Evolutionary conservation across 2,113 vertebrate genomes (phyloP), one percentile per base, ranked within the genome.

Genomic region (Nothoprocta perdicaria): DNA sequence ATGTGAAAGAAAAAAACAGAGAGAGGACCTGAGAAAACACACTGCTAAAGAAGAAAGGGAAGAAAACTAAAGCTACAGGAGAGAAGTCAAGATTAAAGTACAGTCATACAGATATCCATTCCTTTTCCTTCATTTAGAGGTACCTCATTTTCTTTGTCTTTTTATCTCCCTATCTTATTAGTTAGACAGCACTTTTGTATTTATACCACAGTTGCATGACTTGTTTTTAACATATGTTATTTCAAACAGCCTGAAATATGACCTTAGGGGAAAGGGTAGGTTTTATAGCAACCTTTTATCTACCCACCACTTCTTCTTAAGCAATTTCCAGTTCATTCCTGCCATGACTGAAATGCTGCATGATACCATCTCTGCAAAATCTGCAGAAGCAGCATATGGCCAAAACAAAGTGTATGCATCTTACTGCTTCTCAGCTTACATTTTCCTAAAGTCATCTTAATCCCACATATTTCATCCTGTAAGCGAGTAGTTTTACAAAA

Each of bases 401-500:
- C 84, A 86, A 90, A 81, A 93, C 75, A 40, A 40, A 52, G 63
- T 65, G 27, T 40, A 8, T 52, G 55, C 65, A 63, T 75, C 74
- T 90, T 29, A 62, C 19, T 93, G 67, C 79, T 86, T 79, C 77
- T 73, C 62, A 57, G 60, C 63, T 55, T 68, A 76, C 46, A 52
- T 83, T 82, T 91, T 67, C 67, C 66, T 77, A 63, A 87, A 94
- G 91, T 66, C 65, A 88, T 76, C 57, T 96, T 80, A 93, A 96
- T 91, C 57, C 72, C 71, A 92, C 27, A 43, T 80, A 82, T 68
- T 84, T 74, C 92, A 33, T 80, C 89, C 89, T 88, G 68, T 61
- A 93, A 96, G 94, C 82, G 89, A 91, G 84, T 46, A 80, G 83
- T 95, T 96, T 96, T 76, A 91, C 78, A 93, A 92, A 92, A 96